These are phyloP conservation scores for Campoletis sonorensis DNA, from an alignment of 1,140 invertebrate genomes.

Conservation along the genomic window DNA sequence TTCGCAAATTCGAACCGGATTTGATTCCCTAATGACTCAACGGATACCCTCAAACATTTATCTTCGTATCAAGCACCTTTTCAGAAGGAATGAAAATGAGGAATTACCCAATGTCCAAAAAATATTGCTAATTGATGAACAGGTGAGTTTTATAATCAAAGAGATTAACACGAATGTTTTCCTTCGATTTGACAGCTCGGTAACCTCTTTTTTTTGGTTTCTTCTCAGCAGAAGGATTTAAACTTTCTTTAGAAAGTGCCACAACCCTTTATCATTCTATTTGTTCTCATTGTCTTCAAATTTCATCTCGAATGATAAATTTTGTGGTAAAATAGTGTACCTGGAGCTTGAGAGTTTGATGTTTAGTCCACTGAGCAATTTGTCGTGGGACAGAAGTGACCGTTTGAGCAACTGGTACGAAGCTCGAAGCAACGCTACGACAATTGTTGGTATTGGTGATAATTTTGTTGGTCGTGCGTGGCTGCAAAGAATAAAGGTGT, in stretches of 20 bases:
- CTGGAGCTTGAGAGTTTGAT: slow-evolving; percentile 72
- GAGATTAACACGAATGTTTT: too few relatives aligned
- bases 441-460: not conserved
- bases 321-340: slow-evolving; percentile 48
- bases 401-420: slow-evolving; percentile 60
- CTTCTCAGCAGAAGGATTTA: too few relatives aligned
- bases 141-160: too few relatives aligned
- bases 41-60: not conserved
- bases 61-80: not conserved
- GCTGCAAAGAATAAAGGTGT: slow-evolving; percentile 22
- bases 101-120: not conserved
- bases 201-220: too few relatives aligned
- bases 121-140: too few relatives aligned
- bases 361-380: slow-evolving; percentile 73
- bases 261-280: not conserved
- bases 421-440: slow-evolving; percentile 44
- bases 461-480: slow-evolving; percentile 51
- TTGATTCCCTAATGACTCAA: not conserved
- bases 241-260: not conserved
- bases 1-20: not conserved
- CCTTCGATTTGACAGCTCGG: too few relatives aligned
- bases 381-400: slow-evolving; percentile 69
- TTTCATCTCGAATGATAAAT: not conserved
- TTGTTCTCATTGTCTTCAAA: not conserved
- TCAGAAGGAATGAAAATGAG: not conserved